Percentiles rank a stretch among this genome's conserved stretches.
phyloP scores from a whole-genome alignment of 2,888 invertebrate genomes.

The Scelioninae gen. 2 region DNA sequence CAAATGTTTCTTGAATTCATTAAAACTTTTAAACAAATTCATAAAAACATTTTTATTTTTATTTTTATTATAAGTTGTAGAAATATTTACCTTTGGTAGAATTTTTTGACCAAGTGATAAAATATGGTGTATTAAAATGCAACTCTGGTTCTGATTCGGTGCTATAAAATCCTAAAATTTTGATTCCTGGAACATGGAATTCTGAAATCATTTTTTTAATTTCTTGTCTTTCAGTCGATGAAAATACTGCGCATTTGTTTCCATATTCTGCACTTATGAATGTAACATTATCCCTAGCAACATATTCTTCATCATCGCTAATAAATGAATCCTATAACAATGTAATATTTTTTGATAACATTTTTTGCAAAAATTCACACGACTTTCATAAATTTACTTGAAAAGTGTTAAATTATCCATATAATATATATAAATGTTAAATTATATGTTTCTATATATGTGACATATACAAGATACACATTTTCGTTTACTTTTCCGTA shows the following conservation, averaged over 20 bases:
- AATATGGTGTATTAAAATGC: slow-evolving; percentile 52
- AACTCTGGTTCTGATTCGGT: slow-evolving; percentile 32
- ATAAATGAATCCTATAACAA: slow-evolving; percentile 27
- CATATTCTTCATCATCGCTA: slow-evolving; percentile 8
- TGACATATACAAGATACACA: no score
- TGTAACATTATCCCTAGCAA: slow-evolving; percentile 14
- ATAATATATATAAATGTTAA: no score
- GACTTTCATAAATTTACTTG: no score
- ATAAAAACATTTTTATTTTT: no score
- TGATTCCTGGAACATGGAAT: slow-evolving; percentile 21
- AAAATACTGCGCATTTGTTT: slow-evolving; percentile 6
- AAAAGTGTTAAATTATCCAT: no score
- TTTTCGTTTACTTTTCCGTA: no score
- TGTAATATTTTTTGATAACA: no score
- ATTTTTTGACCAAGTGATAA: slow-evolving; percentile 52
- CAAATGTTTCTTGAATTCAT: no score
- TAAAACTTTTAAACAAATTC: no score
- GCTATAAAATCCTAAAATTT: slow-evolving; percentile 59
- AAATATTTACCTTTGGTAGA: slow-evolving; percentile 56
- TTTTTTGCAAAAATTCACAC: no score
- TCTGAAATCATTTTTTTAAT: slow-evolving; percentile 18
- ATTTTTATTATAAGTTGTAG: no score
- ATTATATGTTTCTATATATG: no score
- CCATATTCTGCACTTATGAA: slow-evolving; percentile 38
- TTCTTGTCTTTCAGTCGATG: slow-evolving; percentile 15